Conservation (phyloP, 1,140 invertebrate genomes). For the Drosophila lini region DNA sequence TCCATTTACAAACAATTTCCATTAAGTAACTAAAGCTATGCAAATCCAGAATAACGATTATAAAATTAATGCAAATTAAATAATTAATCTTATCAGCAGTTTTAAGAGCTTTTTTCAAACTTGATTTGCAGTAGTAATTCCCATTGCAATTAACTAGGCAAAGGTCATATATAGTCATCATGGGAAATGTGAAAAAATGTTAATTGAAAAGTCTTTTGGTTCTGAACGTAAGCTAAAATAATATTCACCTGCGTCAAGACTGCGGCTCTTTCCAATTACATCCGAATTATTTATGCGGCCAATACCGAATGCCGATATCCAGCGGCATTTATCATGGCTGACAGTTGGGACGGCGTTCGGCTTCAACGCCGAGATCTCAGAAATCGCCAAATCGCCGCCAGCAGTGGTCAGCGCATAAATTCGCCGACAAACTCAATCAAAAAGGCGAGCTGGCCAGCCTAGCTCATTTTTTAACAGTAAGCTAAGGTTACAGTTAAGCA, state of each 20-base stretch:
- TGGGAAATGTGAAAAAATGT: slow-evolving; percentile 33
- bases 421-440: slow-evolving; percentile 68
- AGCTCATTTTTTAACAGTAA: slow-evolving; percentile 34
- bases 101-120: slow-evolving; percentile 35
- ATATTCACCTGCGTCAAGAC: slow-evolving; percentile 45
- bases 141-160: slow-evolving; percentile 16
- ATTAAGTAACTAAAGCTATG: slow-evolving; percentile 17
- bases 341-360: slow-evolving; percentile 61
- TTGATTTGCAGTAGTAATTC: slow-evolving; percentile 5
- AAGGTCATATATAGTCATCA: slow-evolving; percentile 28
- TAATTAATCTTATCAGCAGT: slow-evolving; percentile 30
- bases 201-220: slow-evolving; percentile 40
- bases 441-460: slow-evolving; percentile 36
- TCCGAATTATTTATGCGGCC: slow-evolving; percentile 69
- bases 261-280: slow-evolving; percentile 50
- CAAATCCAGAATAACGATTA: slow-evolving; percentile 18
- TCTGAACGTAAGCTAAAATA: background rate
- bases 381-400: slow-evolving; percentile 55
- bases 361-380: slow-evolving; percentile 35
- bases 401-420: slow-evolving; percentile 61
- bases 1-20: background rate
- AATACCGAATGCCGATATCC: slow-evolving; percentile 47
- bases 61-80: slow-evolving; percentile 18
- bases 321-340: slow-evolving; percentile 62
- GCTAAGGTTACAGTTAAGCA: slow-evolving; percentile 10